Base-by-base conservation (phyloP, 2,888 invertebrate species). In the Hipparchia semele region DNA sequence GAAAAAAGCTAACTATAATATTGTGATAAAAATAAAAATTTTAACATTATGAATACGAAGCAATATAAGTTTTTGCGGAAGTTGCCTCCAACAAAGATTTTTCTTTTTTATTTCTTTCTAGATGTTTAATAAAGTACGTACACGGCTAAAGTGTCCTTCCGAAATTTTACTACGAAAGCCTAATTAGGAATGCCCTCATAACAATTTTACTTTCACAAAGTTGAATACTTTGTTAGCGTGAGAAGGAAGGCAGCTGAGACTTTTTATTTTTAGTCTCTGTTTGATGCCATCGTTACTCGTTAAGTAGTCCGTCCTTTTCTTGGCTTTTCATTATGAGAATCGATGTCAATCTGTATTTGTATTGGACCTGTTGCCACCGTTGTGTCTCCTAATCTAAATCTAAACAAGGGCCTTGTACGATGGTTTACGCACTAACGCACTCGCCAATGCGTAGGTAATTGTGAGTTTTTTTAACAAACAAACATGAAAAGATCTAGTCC, bases 141-240 rank as follows among this genome's bases (percentile, higher is more conserved):
- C 60, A 69, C 60, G 13, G 53, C 23, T 54, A 13, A 69, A 61
- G 61, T 69, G 61, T 69, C 61, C 13, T 62, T 45, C 54, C 61
- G 54, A 45, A 39, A 51, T 62, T 68, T 72, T 64, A 68, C 46
- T 64, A 23, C 64, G 49, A n/a, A 58, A 58, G 51, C 72, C 39
- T 72, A 72, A 72, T 64, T 72, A 72, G 68, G 53, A 23, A 68
- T 69, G 23, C 49, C 49, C 68, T 64, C 56, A 51, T 72, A 72
- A 72, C 13, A 53, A 58, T 68, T 62, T 62, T n/a, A 72, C 61
- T 71, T 71, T 67, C 33, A 45, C 53, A 8, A 68, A 64, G 68
- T 72, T 72, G 56, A 60, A 68, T 72, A 72, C 67, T 72, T 64
- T 49, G 33, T 62, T 61, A 54, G 46, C 70, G 70, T 64, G 70